Base-by-base conservation (phyloP, 1,140 invertebrate genomes). In the Apis dorsata region DNA sequence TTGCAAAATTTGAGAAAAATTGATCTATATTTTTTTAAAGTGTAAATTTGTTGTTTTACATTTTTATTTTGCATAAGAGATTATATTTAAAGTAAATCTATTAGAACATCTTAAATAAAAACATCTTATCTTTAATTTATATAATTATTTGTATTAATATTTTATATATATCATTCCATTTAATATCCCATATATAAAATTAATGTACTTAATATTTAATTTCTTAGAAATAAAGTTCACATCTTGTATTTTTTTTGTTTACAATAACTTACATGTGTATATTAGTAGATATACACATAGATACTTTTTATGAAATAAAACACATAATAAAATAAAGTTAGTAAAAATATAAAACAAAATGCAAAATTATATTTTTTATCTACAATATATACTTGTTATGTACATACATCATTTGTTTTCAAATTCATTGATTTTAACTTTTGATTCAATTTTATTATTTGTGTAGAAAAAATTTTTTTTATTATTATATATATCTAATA, bases 1-100 rank as follows among this genome's bases (percentile, higher is more conserved):
- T 57, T 65, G 72, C 62, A 76, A 81, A 78, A 78, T 82, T 82
- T 82, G 57, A 78, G 28, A 78, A 83, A 53, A 83, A 70, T 83
- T 69, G 28, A 62, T 70, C 12, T 44, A 70, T 73, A 63, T 49
- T 53, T 21, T 77, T 24, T n/a, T 34, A 21, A 60, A 55, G 24
- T 49, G 15, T 44, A 15, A 77, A 60, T n/a, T 55, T 69, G 70
- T 21, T 19, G 3, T 63, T 78, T 55, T 55, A 21, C 13, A 51
- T 28, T 34, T 34, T 69, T 34, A 68, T 65, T 78, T 55, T 79
- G 51, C 28, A 77, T 77, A 70, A 51, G 21, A 70, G 59, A 83
- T 78, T 51, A 78, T 59, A 34, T 79, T 71, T 63, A 78, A 78
- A 62, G 19, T 69, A 53, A 76, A 77, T 60, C 24, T 83, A 9